These are phyloP conservation scores for Mustela lutreola DNA, from an alignment of 2,113 vertebrate genomes.

Conservation along the genomic window DNA sequence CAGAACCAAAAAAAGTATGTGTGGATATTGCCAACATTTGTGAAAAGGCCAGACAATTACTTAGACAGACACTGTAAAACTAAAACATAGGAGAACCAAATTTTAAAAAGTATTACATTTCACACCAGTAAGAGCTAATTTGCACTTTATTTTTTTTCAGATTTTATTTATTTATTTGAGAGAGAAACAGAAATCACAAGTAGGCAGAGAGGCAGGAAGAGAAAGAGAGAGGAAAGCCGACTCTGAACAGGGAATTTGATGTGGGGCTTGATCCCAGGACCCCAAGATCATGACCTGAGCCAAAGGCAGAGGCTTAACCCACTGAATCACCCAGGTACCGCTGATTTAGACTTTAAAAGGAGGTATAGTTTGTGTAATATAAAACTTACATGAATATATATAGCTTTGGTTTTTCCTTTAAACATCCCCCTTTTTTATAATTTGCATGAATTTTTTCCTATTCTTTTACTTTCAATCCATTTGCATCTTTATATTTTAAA, in stretches of 20 bases:
- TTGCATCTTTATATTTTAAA: slow-evolving; percentile 36
- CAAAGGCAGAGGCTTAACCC: too few species aligned
- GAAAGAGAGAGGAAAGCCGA: too few species aligned
- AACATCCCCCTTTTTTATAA: not conserved
- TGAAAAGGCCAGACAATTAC: slow-evolving; percentile 12
- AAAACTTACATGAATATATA: not conserved
- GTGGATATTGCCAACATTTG: not conserved
- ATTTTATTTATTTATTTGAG: too few species aligned
- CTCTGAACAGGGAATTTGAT: too few species aligned
- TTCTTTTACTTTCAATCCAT: not conserved
- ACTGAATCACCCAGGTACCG: too few species aligned
- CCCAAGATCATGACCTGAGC: too few species aligned
- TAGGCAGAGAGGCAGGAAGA: too few species aligned
- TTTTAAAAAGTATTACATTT: slow-evolving; percentile 1
- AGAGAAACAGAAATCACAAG: too few species aligned
- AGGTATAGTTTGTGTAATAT: not conserved
- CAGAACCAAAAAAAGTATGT: not conserved
- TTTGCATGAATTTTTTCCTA: not conserved
- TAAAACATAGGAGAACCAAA: not conserved
- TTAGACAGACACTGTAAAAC: not conserved
- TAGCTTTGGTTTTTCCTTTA: not conserved
- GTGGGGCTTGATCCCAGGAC: too few species aligned
- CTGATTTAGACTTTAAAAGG: not conserved
- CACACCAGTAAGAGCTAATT: not conserved
- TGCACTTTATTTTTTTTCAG: not conserved